Percentiles rank a stretch among this genome's conserved stretches.
These are phyloP conservation scores for Thymelicus acteon DNA, from an alignment of 2,888 invertebrate genomes.

Conservation along the genomic window DNA sequence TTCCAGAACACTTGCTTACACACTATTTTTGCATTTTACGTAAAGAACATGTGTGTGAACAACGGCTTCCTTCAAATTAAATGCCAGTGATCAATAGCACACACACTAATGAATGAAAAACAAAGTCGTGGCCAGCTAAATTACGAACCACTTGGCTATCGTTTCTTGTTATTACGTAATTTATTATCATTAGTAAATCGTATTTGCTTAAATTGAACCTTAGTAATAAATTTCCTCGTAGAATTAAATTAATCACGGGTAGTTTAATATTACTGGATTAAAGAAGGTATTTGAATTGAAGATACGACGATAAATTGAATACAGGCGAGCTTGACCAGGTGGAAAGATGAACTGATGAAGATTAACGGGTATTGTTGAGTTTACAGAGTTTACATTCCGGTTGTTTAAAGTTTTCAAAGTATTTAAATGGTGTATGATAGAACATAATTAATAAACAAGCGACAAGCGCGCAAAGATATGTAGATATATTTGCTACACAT, in stretches of 20 bases:
- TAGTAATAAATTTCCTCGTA: background rate
- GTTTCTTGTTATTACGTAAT: background rate
- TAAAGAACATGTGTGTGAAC: too few relatives aligned
- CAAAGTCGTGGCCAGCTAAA: background rate
- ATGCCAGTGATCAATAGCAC: too few relatives aligned
- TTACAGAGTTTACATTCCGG: too few relatives aligned
- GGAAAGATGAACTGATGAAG: background rate
- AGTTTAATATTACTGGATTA: constrained; percentile 10
- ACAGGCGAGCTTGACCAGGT: background rate
- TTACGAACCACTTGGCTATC: background rate
- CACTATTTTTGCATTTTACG: too few relatives aligned
- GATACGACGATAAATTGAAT: constrained; percentile 2
- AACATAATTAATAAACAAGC: too few relatives aligned
- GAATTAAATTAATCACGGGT: constrained; percentile 3
- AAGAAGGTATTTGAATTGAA: background rate
- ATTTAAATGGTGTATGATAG: too few relatives aligned
- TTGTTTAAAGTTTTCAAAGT: too few relatives aligned
- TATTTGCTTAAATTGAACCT: constrained; percentile 5
- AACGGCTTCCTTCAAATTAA: too few relatives aligned
- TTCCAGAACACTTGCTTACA: too few relatives aligned
- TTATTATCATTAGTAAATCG: background rate
- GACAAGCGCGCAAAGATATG: too few relatives aligned
- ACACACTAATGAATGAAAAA: background rate
- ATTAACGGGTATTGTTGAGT: too few relatives aligned
- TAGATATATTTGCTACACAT: too few relatives aligned